Percentiles rank a stretch among this genome's conserved stretches.
Conservation (phyloP, 2,113 vertebrate genomes). For the Rhabdomys dilectus region DNA sequence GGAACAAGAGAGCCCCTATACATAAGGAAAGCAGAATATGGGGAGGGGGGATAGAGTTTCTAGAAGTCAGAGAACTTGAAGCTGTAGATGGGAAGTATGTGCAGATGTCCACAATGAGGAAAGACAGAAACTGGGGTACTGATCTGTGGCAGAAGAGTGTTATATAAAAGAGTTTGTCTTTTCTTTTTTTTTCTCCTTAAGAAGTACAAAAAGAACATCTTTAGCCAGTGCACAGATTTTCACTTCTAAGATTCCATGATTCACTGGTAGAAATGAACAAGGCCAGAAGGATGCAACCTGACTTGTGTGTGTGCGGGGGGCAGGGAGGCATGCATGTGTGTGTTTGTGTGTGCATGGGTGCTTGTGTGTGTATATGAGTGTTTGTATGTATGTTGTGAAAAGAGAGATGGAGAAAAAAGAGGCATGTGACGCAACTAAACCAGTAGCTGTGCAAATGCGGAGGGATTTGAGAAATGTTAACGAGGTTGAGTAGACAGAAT, state of each 20-base stretch:
- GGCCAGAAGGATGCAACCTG: background rate
- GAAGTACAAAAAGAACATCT: background rate
- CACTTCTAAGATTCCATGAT: background rate
- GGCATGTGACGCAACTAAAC: background rate
- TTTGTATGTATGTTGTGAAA: background rate
- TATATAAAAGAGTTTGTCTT: background rate
- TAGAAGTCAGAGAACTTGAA: background rate
- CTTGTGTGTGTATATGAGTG: background rate
- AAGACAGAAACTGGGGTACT: background rate
- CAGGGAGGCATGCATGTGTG: no score
- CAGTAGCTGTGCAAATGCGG: background rate
- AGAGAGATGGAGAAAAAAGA: background rate
- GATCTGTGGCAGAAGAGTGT: background rate
- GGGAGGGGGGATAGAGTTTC: no score
- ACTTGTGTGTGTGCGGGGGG: background rate
- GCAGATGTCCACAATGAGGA: background rate
- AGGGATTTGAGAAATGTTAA: background rate
- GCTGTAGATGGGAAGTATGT: background rate
- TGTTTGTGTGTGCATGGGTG: background rate
- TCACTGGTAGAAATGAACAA: background rate
- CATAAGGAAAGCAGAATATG: background rate
- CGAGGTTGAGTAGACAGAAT: background rate
- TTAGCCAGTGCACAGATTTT: background rate
- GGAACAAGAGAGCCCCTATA: background rate
- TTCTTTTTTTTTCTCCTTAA: background rate